phyloP scores from a whole-genome alignment of 2,888 invertebrate species.

The Nomada fucata region DNA sequence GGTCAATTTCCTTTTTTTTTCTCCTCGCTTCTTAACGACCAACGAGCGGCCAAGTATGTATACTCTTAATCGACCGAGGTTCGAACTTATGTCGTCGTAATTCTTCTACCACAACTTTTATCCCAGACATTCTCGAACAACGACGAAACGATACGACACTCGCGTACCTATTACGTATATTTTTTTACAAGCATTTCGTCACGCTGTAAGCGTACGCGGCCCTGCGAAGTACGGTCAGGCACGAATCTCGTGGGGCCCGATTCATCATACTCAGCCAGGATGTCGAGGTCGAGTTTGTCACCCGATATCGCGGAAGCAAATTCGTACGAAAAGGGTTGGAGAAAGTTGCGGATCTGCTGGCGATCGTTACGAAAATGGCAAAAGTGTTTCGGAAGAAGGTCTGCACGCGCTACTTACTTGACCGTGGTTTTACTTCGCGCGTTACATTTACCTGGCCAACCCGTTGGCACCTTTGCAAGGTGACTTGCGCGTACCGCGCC shows the following conservation, averaged over 20 bases:
- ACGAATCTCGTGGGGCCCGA: no score
- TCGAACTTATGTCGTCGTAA: not conserved
- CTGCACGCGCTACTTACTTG: constrained; percentile 47
- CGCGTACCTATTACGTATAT: no score
- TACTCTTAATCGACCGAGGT: not conserved
- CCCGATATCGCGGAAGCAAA: not conserved
- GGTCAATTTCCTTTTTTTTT: constrained; percentile 20
- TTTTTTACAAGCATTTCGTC: no score
- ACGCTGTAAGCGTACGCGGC: no score
- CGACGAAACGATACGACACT: no score
- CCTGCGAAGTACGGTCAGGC: no score
- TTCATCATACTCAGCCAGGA: no score
- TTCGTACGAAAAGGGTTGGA: not conserved
- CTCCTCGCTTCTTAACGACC: not conserved
- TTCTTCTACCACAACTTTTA: not conserved
- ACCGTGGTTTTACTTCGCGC: not conserved
- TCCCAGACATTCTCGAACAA: not conserved
- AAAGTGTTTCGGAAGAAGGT: constrained; percentile 32
- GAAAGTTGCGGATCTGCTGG: not conserved
- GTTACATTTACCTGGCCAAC: constrained; percentile 34
- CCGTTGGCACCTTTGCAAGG: constrained; percentile 29
- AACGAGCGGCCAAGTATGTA: constrained; percentile 7
- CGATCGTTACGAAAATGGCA: constrained; percentile 23
- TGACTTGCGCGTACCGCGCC: constrained; percentile 40
- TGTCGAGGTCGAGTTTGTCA: not conserved